Evolutionary conservation across 2,888 invertebrate genomes (phyloP).

Genomic region (Drosophila setosimentum): DNA sequence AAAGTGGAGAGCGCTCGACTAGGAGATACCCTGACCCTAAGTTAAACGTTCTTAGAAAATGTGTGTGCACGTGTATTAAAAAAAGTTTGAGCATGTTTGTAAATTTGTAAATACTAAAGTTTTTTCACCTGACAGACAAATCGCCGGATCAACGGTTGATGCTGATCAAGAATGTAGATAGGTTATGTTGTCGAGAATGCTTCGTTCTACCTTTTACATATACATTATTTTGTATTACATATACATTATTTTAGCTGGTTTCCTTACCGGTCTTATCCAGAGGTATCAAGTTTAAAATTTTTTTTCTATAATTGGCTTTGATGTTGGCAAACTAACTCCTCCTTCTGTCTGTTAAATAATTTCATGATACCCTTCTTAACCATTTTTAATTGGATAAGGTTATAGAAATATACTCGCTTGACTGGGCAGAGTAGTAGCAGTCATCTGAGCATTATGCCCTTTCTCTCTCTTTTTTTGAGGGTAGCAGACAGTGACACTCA

Average conservation of each 20-base stretch:
- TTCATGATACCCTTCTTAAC: neutral
- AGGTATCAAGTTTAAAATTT: neutral
- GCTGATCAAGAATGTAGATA: neutral
- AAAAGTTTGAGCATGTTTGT: neutral
- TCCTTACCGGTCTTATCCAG: neutral
- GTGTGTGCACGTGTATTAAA: neutral
- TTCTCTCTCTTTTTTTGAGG: slow-evolving; percentile 8
- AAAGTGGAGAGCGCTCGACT: neutral
- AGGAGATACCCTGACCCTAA: neutral
- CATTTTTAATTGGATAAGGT: neutral
- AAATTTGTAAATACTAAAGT: neutral
- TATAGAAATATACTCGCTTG: neutral
- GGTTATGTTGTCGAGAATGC: neutral
- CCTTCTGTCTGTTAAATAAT: neutral
- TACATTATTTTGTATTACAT: neutral
- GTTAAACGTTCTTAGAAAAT: neutral
- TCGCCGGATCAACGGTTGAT: neutral
- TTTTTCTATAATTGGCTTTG: neutral
- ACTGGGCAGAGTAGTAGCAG: neutral
- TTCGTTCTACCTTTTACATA: neutral
- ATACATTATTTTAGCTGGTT: neutral
- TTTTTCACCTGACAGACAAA: neutral
- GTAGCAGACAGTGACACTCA: slow-evolving; percentile 36
- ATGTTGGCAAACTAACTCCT: neutral
- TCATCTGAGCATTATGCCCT: slow-evolving; percentile 13